Conservation (phyloP, 2,797 vertebrate species). For the Mus minutoides region DNA sequence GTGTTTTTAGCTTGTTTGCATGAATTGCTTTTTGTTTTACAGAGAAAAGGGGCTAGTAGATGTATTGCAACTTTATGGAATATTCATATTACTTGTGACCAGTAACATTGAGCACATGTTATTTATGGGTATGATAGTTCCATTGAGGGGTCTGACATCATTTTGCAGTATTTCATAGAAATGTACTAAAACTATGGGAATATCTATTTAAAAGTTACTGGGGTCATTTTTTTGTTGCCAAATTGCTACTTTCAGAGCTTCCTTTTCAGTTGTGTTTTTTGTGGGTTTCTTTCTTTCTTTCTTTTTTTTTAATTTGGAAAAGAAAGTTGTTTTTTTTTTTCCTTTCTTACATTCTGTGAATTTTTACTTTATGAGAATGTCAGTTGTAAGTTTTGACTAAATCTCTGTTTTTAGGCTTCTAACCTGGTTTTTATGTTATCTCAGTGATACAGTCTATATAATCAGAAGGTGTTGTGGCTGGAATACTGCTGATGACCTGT, state of each 20-base stretch:
- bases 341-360: not conserved
- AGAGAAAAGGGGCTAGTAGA: not conserved
- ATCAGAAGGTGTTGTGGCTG: not conserved
- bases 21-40: constrained; percentile 47
- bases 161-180: constrained; percentile 32
- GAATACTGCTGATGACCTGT: not conserved
- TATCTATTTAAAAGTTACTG: not conserved
- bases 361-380: constrained; percentile 13
- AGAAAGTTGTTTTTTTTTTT: not conserved
- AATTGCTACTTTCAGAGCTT: constrained; percentile 34
- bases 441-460: not conserved
- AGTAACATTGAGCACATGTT: not conserved
- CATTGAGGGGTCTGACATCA: not conserved
- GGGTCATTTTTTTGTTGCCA: not conserved
- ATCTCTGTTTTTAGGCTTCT: not conserved
- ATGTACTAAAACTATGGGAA: not conserved
- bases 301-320: not conserved
- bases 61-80: constrained; percentile 8
- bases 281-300: not conserved
- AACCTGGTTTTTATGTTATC: not conserved
- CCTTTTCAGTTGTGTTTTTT: constrained; percentile 16
- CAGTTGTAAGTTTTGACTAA: constrained; percentile 23
- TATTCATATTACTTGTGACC: not conserved
- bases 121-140: constrained; percentile 20
- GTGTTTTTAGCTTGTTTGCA: constrained; percentile 40